These are phyloP conservation scores for Pollimyrus isidori DNA, from an alignment of 2,113 vertebrate species.

Conservation along the genomic window DNA sequence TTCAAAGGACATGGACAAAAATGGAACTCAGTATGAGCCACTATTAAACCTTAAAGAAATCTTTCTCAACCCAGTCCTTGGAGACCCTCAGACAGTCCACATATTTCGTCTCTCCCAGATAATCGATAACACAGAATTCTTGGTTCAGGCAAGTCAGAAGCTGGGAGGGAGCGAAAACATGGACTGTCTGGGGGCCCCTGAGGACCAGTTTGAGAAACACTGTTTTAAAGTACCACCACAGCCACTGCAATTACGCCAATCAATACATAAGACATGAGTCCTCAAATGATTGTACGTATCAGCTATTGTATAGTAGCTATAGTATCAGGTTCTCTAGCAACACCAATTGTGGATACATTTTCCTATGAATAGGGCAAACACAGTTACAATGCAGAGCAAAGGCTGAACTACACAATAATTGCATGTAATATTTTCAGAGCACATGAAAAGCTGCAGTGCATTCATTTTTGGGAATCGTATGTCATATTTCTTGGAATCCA, in stretches of 20 bases:
- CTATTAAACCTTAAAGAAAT: too few species aligned
- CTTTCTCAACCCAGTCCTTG: too few species aligned
- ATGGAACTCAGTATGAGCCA: not conserved
- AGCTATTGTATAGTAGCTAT: not conserved
- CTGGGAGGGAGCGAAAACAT: too few species aligned
- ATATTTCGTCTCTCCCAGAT: too few species aligned
- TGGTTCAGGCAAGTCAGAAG: too few species aligned
- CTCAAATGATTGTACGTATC: not conserved
- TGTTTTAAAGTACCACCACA: not conserved
- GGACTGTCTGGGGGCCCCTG: too few species aligned
- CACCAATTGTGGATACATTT: not conserved
- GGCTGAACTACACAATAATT: not conserved
- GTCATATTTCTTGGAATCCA: not conserved
- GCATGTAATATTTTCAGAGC: not conserved
- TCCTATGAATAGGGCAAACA: not conserved
- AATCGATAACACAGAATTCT: too few species aligned
- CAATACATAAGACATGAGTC: not conserved
- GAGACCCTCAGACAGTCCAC: too few species aligned
- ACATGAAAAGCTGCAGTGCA: not conserved
- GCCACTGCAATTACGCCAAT: not conserved
- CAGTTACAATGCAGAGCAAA: not conserved
- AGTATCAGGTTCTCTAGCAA: not conserved
- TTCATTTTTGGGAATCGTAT: not conserved
- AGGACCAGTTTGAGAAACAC: too few species aligned
- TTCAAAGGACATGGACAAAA: slow-evolving; percentile 23